Evolutionary conservation across 2,113 vertebrate species (phyloP), one percentile per base, ranked within the genome.

Genomic region (Sciurus niger): DNA sequence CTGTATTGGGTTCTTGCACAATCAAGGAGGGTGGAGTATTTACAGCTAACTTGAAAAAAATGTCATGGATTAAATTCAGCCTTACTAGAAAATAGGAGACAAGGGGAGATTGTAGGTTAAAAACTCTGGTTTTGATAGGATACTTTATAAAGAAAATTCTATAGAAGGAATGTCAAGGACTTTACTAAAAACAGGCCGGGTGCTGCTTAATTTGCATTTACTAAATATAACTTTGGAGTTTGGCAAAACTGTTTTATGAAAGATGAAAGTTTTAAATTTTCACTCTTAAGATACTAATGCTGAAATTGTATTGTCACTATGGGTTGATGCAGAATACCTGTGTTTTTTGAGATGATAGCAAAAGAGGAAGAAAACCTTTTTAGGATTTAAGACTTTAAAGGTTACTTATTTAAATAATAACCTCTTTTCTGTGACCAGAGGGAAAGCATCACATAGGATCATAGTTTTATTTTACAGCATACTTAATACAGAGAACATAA

Each of bases 11-110:
- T 94, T 97, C 97, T 99, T 99, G 98, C 98, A 98, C 98, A 98
- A 99, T 98, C 98, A 46, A 90, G 95, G 97, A 98, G 98, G 98
- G 98, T 98, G 98, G 98, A 98, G 98, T 95, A 98, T 98, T 98
- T 97, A 97, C 94, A 98, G 97, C 98, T 98, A 98, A 98, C 95
- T 98, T 97, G 97, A 98, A 98, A 98, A 97, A 98, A 98, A 98
- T 97, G 97, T 96, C 84, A 94, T 65, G 97, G 88, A 98, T 93
- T 98, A 98, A 98, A 98, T 77, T 93, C 48, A 89, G 37, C 48
- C 55, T 93, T 96, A 72, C n/a, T 84, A 96, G 86, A 97, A 97
- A 96, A 68, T 40, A 55, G 40, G 37, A 93, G 82, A 67, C 37
- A 51, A 63, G 60, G 34, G 40, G n/a, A 84, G 53, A 17, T 77